These are phyloP conservation scores for Mohoua ochrocephala DNA, from an alignment of 2,113 vertebrate species.

Conservation along the genomic window DNA sequence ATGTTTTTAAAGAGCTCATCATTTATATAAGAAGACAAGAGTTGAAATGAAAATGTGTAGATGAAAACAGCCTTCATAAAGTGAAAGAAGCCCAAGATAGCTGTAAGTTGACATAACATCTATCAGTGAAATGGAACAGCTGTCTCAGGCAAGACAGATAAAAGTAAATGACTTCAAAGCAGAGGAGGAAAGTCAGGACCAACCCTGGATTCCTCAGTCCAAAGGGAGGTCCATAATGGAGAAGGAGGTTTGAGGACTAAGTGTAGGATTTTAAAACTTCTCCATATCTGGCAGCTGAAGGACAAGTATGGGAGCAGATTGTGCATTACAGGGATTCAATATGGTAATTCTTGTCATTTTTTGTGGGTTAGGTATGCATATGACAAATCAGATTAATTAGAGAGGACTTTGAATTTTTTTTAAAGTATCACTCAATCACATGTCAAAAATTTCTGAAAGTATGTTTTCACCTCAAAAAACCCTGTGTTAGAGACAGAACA, in stretches of 20 bases:
- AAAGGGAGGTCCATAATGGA: not conserved
- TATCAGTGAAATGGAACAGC: slow-evolving; percentile 85
- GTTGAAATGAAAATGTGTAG: slow-evolving; percentile 66
- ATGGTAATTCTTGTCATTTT: not conserved
- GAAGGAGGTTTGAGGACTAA: not conserved
- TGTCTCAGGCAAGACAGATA: slow-evolving; percentile 78
- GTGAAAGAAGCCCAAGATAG: slow-evolving; percentile 74
- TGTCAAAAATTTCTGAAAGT: not conserved
- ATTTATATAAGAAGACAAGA: slow-evolving; percentile 66
- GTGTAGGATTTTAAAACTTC: not conserved
- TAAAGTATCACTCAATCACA: not conserved
- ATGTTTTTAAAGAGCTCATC: slow-evolving; percentile 62
- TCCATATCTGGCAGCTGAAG: not conserved
- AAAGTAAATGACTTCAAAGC: slow-evolving; percentile 78
- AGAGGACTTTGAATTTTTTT: not conserved
- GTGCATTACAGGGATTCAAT: not conserved
- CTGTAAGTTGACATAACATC: slow-evolving; percentile 80
- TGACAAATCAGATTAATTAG: not conserved
- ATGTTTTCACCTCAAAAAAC: not conserved
- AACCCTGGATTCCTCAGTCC: not conserved
- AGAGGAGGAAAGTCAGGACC: slow-evolving; percentile 36
- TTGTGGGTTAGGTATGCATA: not conserved
- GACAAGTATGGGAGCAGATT: not conserved
- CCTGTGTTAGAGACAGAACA: not conserved
- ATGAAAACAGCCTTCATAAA: slow-evolving; percentile 76